phyloP scores from a whole-genome alignment of 2,797 vertebrate species.

The Cryptoprocta ferox region DNA sequence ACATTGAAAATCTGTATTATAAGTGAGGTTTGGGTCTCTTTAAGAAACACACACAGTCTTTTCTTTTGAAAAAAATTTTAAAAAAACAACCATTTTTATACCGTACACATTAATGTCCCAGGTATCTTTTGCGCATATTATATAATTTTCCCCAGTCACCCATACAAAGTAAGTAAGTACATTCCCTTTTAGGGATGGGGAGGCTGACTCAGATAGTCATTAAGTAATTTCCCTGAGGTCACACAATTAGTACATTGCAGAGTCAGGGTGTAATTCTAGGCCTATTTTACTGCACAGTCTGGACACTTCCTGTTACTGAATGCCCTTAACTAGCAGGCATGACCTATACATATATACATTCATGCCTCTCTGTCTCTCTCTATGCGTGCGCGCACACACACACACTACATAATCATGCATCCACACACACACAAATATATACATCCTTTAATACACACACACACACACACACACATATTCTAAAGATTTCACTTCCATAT shows the following conservation, averaged over 20 bases:
- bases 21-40: not conserved
- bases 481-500: not conserved
- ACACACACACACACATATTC: too few relatives aligned
- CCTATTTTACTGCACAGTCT: not conserved
- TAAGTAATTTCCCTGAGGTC: not conserved
- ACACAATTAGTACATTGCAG: not conserved
- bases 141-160: not conserved
- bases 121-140: not conserved
- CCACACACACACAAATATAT: not conserved
- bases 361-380: not conserved
- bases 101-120: not conserved
- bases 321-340: not conserved
- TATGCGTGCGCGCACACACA: fast-evolving
- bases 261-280: not conserved
- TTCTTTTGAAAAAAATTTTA: not conserved
- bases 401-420: not conserved
- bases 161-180: not conserved
- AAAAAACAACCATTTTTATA: not conserved
- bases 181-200: not conserved
- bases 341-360: not conserved
- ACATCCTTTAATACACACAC: not conserved
- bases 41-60: not conserved
- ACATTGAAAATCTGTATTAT: not conserved
- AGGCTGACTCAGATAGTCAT: not conserved
- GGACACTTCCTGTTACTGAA: not conserved